Evolutionary conservation across 2,113 vertebrate species (phyloP).

Genomic region (Hyperoodon ampullatus): DNA sequence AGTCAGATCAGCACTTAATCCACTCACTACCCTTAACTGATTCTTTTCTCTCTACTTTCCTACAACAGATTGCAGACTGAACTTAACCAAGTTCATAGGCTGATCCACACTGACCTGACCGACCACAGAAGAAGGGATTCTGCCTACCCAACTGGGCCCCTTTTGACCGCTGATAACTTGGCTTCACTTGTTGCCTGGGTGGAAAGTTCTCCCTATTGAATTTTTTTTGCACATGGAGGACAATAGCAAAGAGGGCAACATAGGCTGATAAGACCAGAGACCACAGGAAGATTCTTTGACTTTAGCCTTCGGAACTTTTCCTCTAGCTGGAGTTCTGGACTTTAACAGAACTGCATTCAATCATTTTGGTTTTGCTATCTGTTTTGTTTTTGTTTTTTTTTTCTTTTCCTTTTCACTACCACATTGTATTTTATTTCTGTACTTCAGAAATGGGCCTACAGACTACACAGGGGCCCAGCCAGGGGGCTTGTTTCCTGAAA

Average conservation of each 20-base stretch:
- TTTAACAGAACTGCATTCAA: slow-evolving; percentile 78
- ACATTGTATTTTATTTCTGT: slow-evolving; percentile 81
- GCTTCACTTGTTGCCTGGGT: slow-evolving; percentile 83
- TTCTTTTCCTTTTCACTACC: slow-evolving; percentile 42
- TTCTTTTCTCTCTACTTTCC: slow-evolving; percentile 70
- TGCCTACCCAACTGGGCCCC: slow-evolving; percentile 37
- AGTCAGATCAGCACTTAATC: not conserved
- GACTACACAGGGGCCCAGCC: slow-evolving; percentile 90
- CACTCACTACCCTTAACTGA: not conserved
- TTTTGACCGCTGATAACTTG: slow-evolving; percentile 60
- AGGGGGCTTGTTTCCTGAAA: slow-evolving; percentile 91
- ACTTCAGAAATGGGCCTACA: slow-evolving; percentile 93
- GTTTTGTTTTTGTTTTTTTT: slow-evolving; percentile 54
- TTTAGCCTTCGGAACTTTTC: slow-evolving; percentile 65
- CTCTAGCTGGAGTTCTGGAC: slow-evolving; percentile 75
- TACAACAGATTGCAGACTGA: slow-evolving; percentile 71
- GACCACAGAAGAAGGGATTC: slow-evolving; percentile 56
- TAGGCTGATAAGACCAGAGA: slow-evolving; percentile 85
- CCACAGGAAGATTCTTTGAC: slow-evolving; percentile 85
- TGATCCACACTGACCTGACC: slow-evolving; percentile 58
- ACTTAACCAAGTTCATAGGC: slow-evolving; percentile 64
- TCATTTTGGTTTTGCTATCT: slow-evolving; percentile 75
- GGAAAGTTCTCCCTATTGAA: slow-evolving; percentile 72
- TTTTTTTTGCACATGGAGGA: slow-evolving; percentile 86
- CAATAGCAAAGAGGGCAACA: slow-evolving; percentile 84